Percentiles rank a stretch among this genome's conserved stretches.
phyloP scores from a whole-genome alignment of 1,140 invertebrate species.

The Planococcus citri region DNA sequence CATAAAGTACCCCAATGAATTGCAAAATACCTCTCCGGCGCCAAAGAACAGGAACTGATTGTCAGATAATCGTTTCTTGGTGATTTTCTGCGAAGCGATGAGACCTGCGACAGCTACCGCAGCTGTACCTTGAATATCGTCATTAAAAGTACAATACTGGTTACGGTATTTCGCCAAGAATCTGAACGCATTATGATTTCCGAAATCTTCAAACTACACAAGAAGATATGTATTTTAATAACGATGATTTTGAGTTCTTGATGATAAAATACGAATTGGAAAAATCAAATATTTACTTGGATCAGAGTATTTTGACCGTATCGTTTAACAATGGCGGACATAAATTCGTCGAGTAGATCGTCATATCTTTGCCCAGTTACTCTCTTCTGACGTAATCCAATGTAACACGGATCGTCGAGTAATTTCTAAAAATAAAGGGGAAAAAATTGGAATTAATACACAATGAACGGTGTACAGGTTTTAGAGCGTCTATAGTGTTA shows the following conservation, averaged over 20 bases:
- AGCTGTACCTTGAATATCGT: conserved; percentile 94
- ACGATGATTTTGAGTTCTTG: too few relatives aligned
- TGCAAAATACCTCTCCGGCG: conserved; percentile 58
- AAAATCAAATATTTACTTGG: conserved; percentile 44
- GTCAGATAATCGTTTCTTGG: conserved; percentile 58
- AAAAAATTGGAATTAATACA: neutral
- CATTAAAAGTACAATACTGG: conserved; percentile 89
- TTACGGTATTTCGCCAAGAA: conserved; percentile 77
- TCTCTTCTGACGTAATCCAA: conserved; percentile 77
- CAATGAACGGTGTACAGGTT: too few relatives aligned
- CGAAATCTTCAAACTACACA: conserved; percentile 96
- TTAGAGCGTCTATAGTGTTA: too few relatives aligned
- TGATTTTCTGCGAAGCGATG: conserved; percentile 65
- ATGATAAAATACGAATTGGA: conserved; percentile 21
- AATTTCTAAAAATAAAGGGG: conserved; percentile 44
- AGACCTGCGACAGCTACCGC: conserved; percentile 83
- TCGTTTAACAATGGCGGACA: conserved; percentile 83
- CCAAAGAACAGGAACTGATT: conserved; percentile 82
- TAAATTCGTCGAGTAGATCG: conserved; percentile 94
- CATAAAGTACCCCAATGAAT: neutral
- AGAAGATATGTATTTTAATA: too few relatives aligned
- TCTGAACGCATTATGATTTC: conserved; percentile 81
- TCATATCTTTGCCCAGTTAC: conserved; percentile 82
- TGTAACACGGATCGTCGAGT: conserved; percentile 87
- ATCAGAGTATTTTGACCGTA: conserved; percentile 81